A percentile compares a stretch with the other conserved stretches of the same genome.
These are phyloP conservation scores for Aleiodes leptofemur DNA, from an alignment of 2,888 invertebrate species.

Conservation along the genomic window DNA sequence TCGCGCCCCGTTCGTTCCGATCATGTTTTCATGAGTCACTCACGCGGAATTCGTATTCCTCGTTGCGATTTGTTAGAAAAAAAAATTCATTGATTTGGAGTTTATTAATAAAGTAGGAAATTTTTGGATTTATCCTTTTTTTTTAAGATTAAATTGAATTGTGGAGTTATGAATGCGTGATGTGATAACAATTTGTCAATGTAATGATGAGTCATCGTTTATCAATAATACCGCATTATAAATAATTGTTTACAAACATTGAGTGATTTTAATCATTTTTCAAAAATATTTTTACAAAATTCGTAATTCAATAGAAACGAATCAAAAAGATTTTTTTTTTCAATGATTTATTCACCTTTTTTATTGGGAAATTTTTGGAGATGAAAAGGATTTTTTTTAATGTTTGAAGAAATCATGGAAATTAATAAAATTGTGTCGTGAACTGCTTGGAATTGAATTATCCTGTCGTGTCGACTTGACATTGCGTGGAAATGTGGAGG, in stretches of 20 bases:
- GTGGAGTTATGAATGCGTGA: no score
- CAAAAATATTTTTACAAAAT: neutral
- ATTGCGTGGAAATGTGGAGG: conserved; percentile 56
- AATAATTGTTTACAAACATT: no score
- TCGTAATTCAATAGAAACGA: neutral
- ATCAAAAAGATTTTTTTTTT: neutral
- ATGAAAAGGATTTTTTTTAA: neutral
- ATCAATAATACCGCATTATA: no score
- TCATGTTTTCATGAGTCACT: conserved; percentile 5
- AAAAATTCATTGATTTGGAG: neutral
- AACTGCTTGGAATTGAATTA: conserved; percentile 6
- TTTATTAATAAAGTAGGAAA: no score
- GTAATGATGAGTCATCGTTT: no score
- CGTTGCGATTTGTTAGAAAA: neutral
- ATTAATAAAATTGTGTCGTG: conserved; percentile 15
- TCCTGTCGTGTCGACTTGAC: conserved; percentile 5
- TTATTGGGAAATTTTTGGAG: no score
- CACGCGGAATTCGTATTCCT: neutral
- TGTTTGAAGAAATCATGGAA: neutral
- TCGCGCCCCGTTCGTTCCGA: conserved; percentile 14
- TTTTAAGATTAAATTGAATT: no score
- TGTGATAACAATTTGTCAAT: no score
- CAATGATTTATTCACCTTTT: neutral
- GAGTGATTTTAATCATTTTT: neutral
- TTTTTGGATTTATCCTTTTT: no score